A percentile compares a stretch with the other conserved stretches of the same genome.
Conservation (phyloP, 2,113 vertebrate species). For the Anoplopoma fimbria region DNA sequence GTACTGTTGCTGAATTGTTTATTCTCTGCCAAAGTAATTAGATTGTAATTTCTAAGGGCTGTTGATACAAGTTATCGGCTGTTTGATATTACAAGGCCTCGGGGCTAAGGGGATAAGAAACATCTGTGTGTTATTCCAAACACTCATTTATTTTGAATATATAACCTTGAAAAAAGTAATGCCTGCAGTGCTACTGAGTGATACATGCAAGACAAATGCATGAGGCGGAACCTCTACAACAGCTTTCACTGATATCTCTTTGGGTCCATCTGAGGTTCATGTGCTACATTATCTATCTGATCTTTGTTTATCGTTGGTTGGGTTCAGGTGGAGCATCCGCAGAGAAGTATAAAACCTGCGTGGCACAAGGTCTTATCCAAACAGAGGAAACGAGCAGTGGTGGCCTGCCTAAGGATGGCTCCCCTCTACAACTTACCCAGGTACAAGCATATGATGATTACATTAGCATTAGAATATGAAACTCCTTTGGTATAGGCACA, state of each 20-base stretch:
- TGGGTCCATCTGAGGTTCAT: not conserved
- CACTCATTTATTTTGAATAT: not conserved
- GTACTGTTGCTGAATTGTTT: not conserved
- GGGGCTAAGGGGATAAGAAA: not conserved
- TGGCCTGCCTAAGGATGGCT: constrained; percentile 95
- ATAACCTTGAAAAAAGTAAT: not conserved
- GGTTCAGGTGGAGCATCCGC: constrained; percentile 91
- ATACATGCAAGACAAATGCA: not conserved
- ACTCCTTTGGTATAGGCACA: not conserved
- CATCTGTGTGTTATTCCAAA: not conserved
- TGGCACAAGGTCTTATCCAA: constrained; percentile 94
- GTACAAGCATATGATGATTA: constrained; percentile 69
- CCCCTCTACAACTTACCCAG: constrained; percentile 94
- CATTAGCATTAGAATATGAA: constrained; percentile 35
- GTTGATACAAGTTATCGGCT: not conserved
- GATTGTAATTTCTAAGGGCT: not conserved
- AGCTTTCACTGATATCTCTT: not conserved
- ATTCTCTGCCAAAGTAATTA: too few relatives aligned
- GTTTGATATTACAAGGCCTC: not conserved
- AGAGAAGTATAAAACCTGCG: constrained; percentile 88
- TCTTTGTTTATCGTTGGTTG: constrained; percentile 18
- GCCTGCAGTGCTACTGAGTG: not conserved
- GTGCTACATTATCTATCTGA: not conserved
- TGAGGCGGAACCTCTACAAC: not conserved
- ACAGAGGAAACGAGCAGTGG: constrained; percentile 94